phyloP scores from a whole-genome alignment of 1,140 invertebrate genomes.

The Drosophila elegans region DNA sequence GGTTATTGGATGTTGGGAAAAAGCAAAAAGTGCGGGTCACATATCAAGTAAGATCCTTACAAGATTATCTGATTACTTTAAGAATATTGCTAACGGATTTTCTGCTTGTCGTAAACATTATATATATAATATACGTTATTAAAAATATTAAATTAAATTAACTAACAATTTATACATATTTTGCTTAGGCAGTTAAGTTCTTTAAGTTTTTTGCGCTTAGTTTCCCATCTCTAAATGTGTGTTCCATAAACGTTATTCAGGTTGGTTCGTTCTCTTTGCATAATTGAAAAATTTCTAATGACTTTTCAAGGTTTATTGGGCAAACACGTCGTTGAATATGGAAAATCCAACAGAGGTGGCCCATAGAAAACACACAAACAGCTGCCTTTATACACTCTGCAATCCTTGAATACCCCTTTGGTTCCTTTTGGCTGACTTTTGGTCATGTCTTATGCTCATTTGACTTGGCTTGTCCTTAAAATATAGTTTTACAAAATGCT shows the following conservation, averaged over 20 bases:
- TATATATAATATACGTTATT: not conserved
- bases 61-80: slow-evolving; percentile 23
- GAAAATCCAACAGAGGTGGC: not conserved
- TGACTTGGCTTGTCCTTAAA: slow-evolving; percentile 61
- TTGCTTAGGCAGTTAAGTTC: too few species aligned
- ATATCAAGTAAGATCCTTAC: slow-evolving; percentile 9
- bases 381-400: slow-evolving; percentile 11
- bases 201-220: too few species aligned
- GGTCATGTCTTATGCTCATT: slow-evolving; percentile 54
- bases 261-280: slow-evolving; percentile 51
- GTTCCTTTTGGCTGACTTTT: slow-evolving; percentile 5
- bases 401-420: slow-evolving; percentile 14
- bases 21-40: not conserved
- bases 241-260: slow-evolving; percentile 6
- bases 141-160: too few species aligned
- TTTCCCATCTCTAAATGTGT: slow-evolving; percentile 5
- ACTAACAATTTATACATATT: not conserved
- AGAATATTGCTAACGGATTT: slow-evolving; percentile 5
- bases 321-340: slow-evolving; percentile 50
- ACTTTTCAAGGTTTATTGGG: slow-evolving; percentile 73
- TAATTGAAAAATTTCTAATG: slow-evolving; percentile 79
- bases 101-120: not conserved
- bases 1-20: slow-evolving; percentile 3
- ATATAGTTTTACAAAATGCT: slow-evolving; percentile 63
- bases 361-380: slow-evolving; percentile 6